Evolutionary conservation across 92 coral and sea anemone genomes (phyloP), one percentile per base, ranked within the genome.

Genomic region (Bergia puertoricense): DNA sequence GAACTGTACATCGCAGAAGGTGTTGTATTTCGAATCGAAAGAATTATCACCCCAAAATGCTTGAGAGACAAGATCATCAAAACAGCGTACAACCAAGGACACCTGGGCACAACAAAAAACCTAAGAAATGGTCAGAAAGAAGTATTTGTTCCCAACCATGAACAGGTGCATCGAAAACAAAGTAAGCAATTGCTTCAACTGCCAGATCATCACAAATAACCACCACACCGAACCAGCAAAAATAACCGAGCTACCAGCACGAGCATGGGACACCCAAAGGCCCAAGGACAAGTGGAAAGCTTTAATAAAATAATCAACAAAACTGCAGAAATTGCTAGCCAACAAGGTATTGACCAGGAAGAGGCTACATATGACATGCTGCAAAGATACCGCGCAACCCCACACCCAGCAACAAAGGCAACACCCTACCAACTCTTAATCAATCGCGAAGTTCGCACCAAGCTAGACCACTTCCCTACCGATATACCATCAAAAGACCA

Each of bases 251-350:
- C 91, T 92, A 40, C 94, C 94, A 1, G 91, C 77, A 39, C 65
- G 85, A 88, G 91, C 91, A 18, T 92, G 91, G 94, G 13, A 16
- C 92, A 92, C 46, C 92, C 94, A 0, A 81, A 89, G 38, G 94
- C 90, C 37, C 92, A 92, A 89, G 94, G 92, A n/a, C 91, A 92
- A 77, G 92, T 92, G 18, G 92, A 92, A 82, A 76, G 88, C 8
- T 90, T 81, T 72, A 44, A 87, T 86, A 87, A 77, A 43, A 51
- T 90, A 13, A 77, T 92, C n/a, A 92, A 89, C 88, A 89, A 86
- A 81, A 86, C 51, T 45, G 62, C 42, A 39, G 37, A 76, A 22
- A 90, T 86, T n/a, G 73, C 92, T 23, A 72, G 42, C 2, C 81
- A 86, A 13, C 85, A 56, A 51, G 15, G 73, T 1, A 88, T 67